Evolutionary conservation across 1,140 invertebrate species (phyloP).

Genomic region (Lepidurus packardi): DNA sequence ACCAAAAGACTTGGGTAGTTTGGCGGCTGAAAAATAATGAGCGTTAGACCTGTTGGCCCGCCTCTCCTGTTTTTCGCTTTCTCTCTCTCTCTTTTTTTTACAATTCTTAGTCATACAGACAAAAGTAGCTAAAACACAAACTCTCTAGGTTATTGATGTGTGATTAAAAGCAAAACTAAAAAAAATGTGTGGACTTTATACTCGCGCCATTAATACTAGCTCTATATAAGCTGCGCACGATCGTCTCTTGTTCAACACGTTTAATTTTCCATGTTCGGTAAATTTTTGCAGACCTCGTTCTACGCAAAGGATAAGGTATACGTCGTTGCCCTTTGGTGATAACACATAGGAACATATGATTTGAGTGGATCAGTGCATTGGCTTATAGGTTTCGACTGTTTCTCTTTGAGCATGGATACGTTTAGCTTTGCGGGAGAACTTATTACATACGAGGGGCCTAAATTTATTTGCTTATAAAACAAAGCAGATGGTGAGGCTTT

Average conservation of each 20-base stretch:
- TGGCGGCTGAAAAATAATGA: slow-evolving; percentile 19
- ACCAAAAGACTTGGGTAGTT: slow-evolving; percentile 11
- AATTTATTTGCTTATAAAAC: slow-evolving; percentile 20
- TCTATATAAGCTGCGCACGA: neutral
- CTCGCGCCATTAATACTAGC: neutral
- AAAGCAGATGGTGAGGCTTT: neutral
- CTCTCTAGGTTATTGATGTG: neutral
- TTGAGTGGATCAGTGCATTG: neutral
- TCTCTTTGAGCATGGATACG: neutral
- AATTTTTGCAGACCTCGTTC: no score
- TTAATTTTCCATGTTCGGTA: no score
- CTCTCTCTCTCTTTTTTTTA: neutral
- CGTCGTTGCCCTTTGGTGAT: no score
- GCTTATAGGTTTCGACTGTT: neutral
- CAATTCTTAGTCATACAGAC: neutral
- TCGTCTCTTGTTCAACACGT: neutral
- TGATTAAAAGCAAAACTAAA: neutral
- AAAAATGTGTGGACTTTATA: neutral
- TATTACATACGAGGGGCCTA: neutral
- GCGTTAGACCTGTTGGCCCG: neutral
- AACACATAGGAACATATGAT: no score
- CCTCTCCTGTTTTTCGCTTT: neutral
- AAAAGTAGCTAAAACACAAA: neutral
- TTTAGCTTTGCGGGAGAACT: neutral
- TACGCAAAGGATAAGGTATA: no score